phyloP scores from a whole-genome alignment of 37 sponge, comb jelly and placozoan genomes.

The Halichondria panicea region DNA sequence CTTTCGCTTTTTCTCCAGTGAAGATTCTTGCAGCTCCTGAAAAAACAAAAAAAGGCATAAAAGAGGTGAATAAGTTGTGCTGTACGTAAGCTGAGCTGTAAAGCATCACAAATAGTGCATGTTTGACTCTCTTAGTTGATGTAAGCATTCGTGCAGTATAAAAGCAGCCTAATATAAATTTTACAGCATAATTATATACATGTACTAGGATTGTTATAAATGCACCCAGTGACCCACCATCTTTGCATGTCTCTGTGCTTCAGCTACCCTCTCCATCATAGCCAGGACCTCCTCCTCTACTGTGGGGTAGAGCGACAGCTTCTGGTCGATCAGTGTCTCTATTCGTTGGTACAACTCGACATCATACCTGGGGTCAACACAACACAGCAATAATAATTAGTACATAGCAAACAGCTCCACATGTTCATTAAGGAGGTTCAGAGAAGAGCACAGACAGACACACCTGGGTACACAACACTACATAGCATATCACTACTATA shows the following conservation, averaged over 20 bases:
- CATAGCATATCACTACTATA: background rate
- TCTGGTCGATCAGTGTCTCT: constrained; percentile 93
- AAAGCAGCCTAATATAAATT: too few relatives aligned
- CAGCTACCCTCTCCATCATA: constrained; percentile 88
- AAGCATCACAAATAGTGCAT: too few relatives aligned
- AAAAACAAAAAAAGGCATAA: too few relatives aligned
- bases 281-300: constrained; percentile 95
- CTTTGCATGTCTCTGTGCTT: constrained; percentile 93
- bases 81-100: too few relatives aligned
- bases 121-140: too few relatives aligned
- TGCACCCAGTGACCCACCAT: constrained; percentile 80
- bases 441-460: constrained; percentile 18
- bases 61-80: too few relatives aligned
- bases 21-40: too few relatives aligned
- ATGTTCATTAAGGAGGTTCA: too few relatives aligned
- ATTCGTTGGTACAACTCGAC: constrained; percentile 97
- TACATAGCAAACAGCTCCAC: background rate
- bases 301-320: constrained; percentile 85
- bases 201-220: too few relatives aligned
- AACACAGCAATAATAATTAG: background rate
- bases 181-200: too few relatives aligned
- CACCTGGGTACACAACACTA: constrained; percentile 9
- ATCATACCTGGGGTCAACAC: constrained; percentile 78
- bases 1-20: too few relatives aligned
- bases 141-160: too few relatives aligned